Conservation (phyloP, 2,888 invertebrate genomes). For the Odontothrips loti region DNA sequence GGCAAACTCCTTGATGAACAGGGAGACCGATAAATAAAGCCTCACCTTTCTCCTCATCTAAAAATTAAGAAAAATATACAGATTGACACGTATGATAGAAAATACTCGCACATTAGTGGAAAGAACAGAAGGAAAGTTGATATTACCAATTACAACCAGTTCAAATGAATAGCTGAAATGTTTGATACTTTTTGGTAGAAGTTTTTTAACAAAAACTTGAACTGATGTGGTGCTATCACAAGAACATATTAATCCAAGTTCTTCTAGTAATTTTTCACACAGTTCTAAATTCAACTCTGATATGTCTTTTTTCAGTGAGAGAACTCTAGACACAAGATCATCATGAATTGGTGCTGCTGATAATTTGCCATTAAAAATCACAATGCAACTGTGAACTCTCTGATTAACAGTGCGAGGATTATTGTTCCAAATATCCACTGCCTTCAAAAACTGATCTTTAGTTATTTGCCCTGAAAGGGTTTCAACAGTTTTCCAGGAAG, state of each 20-base stretch:
- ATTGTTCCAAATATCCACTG: conserved; percentile 57
- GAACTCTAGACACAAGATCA: conserved; percentile 41
- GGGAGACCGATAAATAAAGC: conserved; percentile 53
- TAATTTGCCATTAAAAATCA: conserved; percentile 30
- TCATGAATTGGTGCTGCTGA: conserved; percentile 28
- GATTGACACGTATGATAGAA: background rate
- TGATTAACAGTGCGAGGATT: conserved; percentile 71
- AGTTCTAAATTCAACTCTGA: background rate
- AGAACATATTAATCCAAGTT: background rate
- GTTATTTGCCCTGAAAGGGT: background rate
- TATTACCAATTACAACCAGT: conserved; percentile 44
- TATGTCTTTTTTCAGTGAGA: conserved; percentile 29
- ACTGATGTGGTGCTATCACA: conserved; percentile 31
- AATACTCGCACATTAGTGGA: background rate
- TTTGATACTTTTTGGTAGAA: conserved; percentile 45
- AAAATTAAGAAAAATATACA: conserved; percentile 36
- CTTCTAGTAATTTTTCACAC: conserved; percentile 35
- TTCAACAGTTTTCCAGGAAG: background rate
- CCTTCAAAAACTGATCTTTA: conserved; percentile 57
- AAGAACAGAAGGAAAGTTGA: conserved; percentile 44
- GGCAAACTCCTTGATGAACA: conserved; percentile 45
- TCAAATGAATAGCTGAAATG: conserved; percentile 45
- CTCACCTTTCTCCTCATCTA: conserved; percentile 47
- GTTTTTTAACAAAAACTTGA: conserved; percentile 46
- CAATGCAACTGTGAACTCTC: conserved; percentile 57